Evolutionary conservation across 23 tunicate species (phyloP), one percentile per base, ranked within the genome.

Genomic region (Diplosoma virens): DNA sequence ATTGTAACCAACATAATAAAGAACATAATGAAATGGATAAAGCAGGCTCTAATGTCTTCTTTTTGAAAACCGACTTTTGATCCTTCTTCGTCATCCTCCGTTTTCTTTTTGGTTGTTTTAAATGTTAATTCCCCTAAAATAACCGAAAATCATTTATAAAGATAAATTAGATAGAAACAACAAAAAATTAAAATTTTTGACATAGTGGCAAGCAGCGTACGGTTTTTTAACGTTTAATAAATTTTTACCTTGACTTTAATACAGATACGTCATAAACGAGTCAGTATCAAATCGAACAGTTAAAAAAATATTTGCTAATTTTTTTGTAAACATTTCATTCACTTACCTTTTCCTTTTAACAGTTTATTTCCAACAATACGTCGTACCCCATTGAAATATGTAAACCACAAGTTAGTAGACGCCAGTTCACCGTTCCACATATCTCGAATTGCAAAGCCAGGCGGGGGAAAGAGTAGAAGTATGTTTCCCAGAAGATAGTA

Each of bases 341-440:
- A 5, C 32, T 56, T 58, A 89, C 96, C 98, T 82, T 83, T 87
- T 82, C 98, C 95, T 79, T 87, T 82, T 47, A 87, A 45, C 27
- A 94, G n/a, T 64, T 88, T 88, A 17, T 86, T 82, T 37, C 95
- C 95, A 20, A 94, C 95, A 32, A 94, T 88, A 65, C 95, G 83
- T 31, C 98, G 20, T 67, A 94, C 95, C 11, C 98, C 98, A 68
- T 88, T 94, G 59, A 94, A 94, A 37, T 87, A 87, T 28, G 98
- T 87, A 26, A 87, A 94, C 95, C 98, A 94, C 77, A 94, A 81
- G 46, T 94, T 94, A 14, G 95, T 94, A 46, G 98, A 94, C 24
- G 98, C 98, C 65, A 94, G 58, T 71, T 82, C 90, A 17, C 95
- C 98, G 72, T 87, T 94, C 95, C 98, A 94, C 98, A 94, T 82